Evolutionary conservation across 1,140 invertebrate species (phyloP).

Genomic region (Vanessa tameamea): DNA sequence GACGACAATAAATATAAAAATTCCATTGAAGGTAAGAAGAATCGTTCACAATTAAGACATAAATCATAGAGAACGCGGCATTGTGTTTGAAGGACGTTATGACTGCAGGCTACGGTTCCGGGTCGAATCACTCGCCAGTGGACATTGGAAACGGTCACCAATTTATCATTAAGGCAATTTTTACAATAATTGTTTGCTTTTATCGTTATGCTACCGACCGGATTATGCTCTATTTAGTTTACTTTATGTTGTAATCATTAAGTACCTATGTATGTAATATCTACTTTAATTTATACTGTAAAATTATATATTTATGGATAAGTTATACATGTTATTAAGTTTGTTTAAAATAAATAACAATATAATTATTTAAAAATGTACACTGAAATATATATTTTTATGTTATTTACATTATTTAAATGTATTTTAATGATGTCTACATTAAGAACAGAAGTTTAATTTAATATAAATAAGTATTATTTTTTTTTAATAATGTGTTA

Average conservation of each 20-base stretch:
- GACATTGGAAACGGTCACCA: slow-evolving; percentile 77
- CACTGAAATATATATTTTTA: too few species aligned
- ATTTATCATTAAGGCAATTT: slow-evolving; percentile 81
- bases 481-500: too few species aligned
- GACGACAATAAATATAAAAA: slow-evolving; percentile 55
- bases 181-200: slow-evolving; percentile 78
- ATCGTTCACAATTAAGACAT: slow-evolving; percentile 67
- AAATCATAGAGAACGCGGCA: slow-evolving; percentile 71
- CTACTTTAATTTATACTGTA: too few species aligned
- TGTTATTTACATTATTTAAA: too few species aligned
- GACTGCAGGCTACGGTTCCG: slow-evolving; percentile 62
- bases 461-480: too few species aligned
- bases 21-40: slow-evolving; percentile 30
- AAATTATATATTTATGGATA: too few species aligned
- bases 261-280: not conserved
- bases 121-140: slow-evolving; percentile 57
- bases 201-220: slow-evolving; percentile 31
- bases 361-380: too few species aligned
- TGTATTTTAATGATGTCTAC: too few species aligned
- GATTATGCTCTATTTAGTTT: slow-evolving; percentile 62
- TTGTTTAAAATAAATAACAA: too few species aligned
- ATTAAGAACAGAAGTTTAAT: too few species aligned
- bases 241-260: not conserved
- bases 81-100: slow-evolving; percentile 77
- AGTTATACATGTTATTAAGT: too few species aligned